phyloP scores from a whole-genome alignment of 2,797 vertebrate genomes.

The Rhinichthys osculus region DNA sequence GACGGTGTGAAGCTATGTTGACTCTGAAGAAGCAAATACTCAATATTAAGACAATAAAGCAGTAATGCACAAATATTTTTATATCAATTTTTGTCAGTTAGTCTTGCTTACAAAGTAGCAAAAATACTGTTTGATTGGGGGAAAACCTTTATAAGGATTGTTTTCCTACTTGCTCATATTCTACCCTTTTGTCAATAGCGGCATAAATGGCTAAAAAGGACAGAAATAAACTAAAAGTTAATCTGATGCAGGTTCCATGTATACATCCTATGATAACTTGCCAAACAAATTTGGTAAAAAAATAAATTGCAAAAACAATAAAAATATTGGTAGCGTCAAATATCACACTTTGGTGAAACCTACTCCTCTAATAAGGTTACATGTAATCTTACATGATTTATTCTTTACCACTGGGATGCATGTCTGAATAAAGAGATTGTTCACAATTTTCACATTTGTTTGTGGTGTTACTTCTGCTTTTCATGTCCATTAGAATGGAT shows the following conservation, averaged over 20 bases:
- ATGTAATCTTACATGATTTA: not conserved
- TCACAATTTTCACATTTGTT: not conserved
- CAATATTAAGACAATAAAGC: conserved; percentile 25
- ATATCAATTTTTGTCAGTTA: not conserved
- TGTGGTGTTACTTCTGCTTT: conserved; percentile 4
- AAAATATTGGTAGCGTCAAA: not conserved
- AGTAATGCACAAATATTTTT: not conserved
- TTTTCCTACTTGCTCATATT: not conserved
- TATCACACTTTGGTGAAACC: not conserved
- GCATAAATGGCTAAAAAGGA: not conserved
- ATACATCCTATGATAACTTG: not conserved
- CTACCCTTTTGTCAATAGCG: not conserved
- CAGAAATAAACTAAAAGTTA: not conserved
- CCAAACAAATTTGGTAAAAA: not conserved
- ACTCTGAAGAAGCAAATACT: conserved; percentile 3
- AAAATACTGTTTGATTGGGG: not conserved
- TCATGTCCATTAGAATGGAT: not conserved
- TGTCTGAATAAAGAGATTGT: conserved; percentile 19
- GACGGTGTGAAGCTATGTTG: not conserved
- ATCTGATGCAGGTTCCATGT: not conserved
- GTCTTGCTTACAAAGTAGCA: not conserved
- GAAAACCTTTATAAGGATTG: not conserved
- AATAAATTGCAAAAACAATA: not conserved
- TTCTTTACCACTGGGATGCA: not conserved
- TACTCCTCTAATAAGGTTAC: not conserved